Evolutionary conservation across 1,140 invertebrate genomes (phyloP).

Genomic region (Papilio aristodemus): DNA sequence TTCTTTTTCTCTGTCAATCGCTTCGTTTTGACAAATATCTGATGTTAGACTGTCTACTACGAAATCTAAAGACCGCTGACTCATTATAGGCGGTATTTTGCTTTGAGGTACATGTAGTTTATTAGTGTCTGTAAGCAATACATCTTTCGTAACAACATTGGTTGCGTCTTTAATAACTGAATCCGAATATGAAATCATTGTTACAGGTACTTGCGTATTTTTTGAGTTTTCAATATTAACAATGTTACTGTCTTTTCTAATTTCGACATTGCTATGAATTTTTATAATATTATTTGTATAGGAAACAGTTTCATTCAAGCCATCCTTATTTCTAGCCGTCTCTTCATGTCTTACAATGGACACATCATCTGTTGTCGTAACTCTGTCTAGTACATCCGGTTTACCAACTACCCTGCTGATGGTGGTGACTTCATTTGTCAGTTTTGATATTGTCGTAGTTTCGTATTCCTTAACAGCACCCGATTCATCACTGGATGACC

Average conservation of each 20-base stretch:
- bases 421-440: constrained; percentile 72
- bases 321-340: constrained; percentile 44
- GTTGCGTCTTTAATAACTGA: constrained; percentile 47
- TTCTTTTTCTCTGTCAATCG: constrained; percentile 23
- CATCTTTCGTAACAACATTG: constrained; percentile 44
- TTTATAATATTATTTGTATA: constrained; percentile 71
- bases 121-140: constrained; percentile 36
- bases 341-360: constrained; percentile 48
- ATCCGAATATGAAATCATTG: constrained; percentile 44
- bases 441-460: constrained; percentile 71
- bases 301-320: constrained; percentile 54
- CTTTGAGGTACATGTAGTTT: constrained; percentile 41
- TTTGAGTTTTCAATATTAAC: constrained; percentile 42
- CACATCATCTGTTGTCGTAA: constrained; percentile 47
- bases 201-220: constrained; percentile 43
- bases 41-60: constrained; percentile 67
- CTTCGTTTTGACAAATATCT: constrained; percentile 48
- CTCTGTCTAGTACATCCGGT: constrained; percentile 53
- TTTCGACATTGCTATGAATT: constrained; percentile 64
- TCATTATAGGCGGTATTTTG: constrained; percentile 67
- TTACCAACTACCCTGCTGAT: constrained; percentile 67
- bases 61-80: constrained; percentile 67
- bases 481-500: constrained; percentile 72
- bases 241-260: constrained; percentile 52
- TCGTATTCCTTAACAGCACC: constrained; percentile 71